Conservation (phyloP, 2,888 invertebrate species). For the Nomada fucata region DNA sequence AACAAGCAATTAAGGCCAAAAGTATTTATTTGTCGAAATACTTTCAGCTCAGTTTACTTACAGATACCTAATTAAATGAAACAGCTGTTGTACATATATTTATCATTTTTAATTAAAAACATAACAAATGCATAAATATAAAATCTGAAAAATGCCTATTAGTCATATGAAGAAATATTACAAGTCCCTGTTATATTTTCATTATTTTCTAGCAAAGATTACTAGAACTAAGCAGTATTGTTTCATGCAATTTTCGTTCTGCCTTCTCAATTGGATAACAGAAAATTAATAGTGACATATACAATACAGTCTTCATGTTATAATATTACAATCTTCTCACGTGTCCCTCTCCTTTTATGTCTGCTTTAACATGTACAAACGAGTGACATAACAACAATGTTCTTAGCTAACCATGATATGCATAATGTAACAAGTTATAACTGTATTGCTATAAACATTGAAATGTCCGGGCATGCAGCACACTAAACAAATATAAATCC, state of each 20-base stretch:
- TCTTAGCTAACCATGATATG: constrained; percentile 78
- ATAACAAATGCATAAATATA: constrained; percentile 51
- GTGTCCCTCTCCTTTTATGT: constrained; percentile 49
- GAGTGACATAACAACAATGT: constrained; percentile 75
- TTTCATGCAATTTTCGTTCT: constrained; percentile 45
- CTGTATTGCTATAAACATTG: constrained; percentile 75
- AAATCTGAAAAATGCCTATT: constrained; percentile 49
- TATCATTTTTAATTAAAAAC: constrained; percentile 63
- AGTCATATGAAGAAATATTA: constrained; percentile 30
- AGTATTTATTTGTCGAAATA: constrained; percentile 64
- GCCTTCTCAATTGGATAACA: constrained; percentile 33
- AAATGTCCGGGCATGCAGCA: constrained; percentile 81
- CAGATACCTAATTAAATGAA: constrained; percentile 72
- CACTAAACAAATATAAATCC: constrained; percentile 68
- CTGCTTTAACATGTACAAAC: constrained; percentile 59
- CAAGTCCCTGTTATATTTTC: constrained; percentile 26
- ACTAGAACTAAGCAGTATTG: constrained; percentile 31
- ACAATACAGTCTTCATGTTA: constrained; percentile 69
- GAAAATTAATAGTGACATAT: constrained; percentile 48
- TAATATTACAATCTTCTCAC: constrained; percentile 66
- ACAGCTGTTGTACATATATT: constrained; percentile 73
- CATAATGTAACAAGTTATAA: constrained; percentile 64
- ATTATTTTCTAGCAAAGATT: constrained; percentile 40
- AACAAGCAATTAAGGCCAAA: constrained; percentile 38
- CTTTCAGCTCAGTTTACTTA: constrained; percentile 52